Base-by-base conservation (phyloP, 1,140 invertebrate genomes). In the Caenorhabditis remanei region DNA sequence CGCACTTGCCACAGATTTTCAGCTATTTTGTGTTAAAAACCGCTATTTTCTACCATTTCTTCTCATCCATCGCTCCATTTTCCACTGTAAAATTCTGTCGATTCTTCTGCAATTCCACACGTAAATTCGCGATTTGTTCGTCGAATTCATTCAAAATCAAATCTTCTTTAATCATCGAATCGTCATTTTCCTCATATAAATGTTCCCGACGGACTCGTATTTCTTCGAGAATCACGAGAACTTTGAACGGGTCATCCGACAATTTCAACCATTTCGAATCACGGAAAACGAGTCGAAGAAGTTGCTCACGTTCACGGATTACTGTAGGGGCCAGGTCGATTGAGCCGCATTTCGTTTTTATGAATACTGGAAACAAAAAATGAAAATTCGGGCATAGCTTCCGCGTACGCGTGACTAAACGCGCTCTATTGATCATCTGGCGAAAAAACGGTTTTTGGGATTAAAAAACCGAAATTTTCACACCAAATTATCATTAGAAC, bases 21-120 rank as follows among this genome's bases (percentile, higher is more conserved):
- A 50, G 13, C 48, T 50, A 50, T 50, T 7, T 50, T 53, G 9
- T 0, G 50, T 67, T n/a, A n/a, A n/a, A n/a, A n/a, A n/a, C n/a
- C n/a, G n/a, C 4, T n/a, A 19, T 43, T 67, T 43, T 67, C 11
- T 50, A 50, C 71, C 71, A 50, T 79, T 79, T 79, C 46, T 50
- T 79, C 71, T 50, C 71, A 79, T 79, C 71, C 46, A 79, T 79
- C 46, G 46, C 71, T n/a, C 46, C 71, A n/a, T n/a, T 50, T 21
- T 48, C 71, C 40, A 79, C 71, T 11, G 71, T 79, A 11, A 50
- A 79, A 50, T 50, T 19, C 4, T 50, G 21, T 79, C 46, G 43
- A 79, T 79, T 79, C 21, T 24, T 79, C 46, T 79, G 71, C 46
- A 79, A 79, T 9, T 50, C 46, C 4, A 13, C 71, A 53, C 71